Percentiles rank a stretch among this genome's conserved stretches.
Evolutionary conservation across 2,888 invertebrate species (phyloP).

Genomic region (Tyria jacobaeae): DNA sequence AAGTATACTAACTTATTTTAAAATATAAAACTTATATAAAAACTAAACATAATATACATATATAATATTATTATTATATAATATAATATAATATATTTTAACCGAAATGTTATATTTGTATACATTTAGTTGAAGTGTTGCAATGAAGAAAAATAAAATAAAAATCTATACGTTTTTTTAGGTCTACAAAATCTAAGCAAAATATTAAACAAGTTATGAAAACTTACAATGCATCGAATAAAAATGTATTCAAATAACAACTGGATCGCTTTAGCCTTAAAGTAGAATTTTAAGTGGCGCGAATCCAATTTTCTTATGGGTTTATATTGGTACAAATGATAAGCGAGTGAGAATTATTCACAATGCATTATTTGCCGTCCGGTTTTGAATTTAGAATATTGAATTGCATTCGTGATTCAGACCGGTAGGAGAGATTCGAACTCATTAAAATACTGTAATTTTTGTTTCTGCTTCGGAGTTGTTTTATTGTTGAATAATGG

Average conservation of each 20-base stretch:
- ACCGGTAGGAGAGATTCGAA: neutral
- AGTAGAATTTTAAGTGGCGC: constrained; percentile 60
- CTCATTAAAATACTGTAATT: constrained; percentile 1
- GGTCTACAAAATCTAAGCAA: constrained; percentile 52
- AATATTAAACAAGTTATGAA: constrained; percentile 56
- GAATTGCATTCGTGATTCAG: constrained; percentile 22
- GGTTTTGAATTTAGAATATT: constrained; percentile 44
- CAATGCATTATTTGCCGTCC: constrained; percentile 22
- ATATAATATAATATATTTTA: constrained; percentile 7
- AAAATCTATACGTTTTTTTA: constrained; percentile 66
- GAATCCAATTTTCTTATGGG: constrained; percentile 56
- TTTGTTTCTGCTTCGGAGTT: neutral
- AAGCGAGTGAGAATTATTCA: constrained; percentile 44
- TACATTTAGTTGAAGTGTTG: constrained; percentile 35
- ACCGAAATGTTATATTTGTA: constrained; percentile 24
- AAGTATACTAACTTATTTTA: no score
- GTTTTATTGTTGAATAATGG: neutral
- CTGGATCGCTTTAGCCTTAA: constrained; percentile 50
- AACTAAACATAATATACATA: no score
- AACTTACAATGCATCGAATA: constrained; percentile 51
- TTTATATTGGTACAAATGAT: constrained; percentile 55
- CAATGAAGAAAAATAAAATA: constrained; percentile 56
- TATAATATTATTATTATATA: no score
- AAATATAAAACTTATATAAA: no score
- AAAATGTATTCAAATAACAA: constrained; percentile 45